Base-by-base conservation (phyloP, 2,113 vertebrate genomes). In the Mesoclemmys tuberculata region DNA sequence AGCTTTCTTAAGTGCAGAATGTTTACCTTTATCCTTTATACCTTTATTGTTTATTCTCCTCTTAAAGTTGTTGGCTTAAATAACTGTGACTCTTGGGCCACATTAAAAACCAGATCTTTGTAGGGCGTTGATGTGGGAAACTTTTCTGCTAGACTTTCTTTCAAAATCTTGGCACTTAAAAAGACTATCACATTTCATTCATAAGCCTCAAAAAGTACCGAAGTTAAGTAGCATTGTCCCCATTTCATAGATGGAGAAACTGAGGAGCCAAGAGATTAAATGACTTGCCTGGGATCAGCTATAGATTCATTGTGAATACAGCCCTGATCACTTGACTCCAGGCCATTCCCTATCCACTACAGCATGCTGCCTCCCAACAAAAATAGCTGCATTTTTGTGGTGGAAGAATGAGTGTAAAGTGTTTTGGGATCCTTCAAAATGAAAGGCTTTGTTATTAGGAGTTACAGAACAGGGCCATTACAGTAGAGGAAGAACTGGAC, bases 11-110 rank as follows among this genome's bases (percentile, higher is more conserved):
- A 88, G 82, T 89, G 89, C 21, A 79, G 85, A 93, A 97, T 93
- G 49, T 96, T 96, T 96, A 94, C 87, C 93, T 98, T 97, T 94
- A 93, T 91, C 90, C 85, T 58, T 10, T 21, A 31, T 29, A 90
- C 90, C 85, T 58, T 10, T 21, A 31, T 29, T 85, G 38, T 0
- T 56, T 87, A 90, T 78, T 79, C 82, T 90, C 51, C 49, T 93
- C 61, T 82, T 49, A 54, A 35, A 82, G 49, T 5, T 26, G 68
- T 82, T 94, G 81, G 64, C 58, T 91, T 85, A 77, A 1, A 1
- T 52, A 85, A 84, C 1, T 0, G 0, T 58, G 46, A 49, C 6
- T 81, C 52, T 52, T 5, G 8, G 31, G 31, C 19, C 44, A 78
- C 38, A 27, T 83, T 77, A 84, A 86, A 11, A 89, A 88, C 4